Evolutionary conservation across 2,797 vertebrate genomes (phyloP).

Genomic region (Pangasius mekongensis): DNA sequence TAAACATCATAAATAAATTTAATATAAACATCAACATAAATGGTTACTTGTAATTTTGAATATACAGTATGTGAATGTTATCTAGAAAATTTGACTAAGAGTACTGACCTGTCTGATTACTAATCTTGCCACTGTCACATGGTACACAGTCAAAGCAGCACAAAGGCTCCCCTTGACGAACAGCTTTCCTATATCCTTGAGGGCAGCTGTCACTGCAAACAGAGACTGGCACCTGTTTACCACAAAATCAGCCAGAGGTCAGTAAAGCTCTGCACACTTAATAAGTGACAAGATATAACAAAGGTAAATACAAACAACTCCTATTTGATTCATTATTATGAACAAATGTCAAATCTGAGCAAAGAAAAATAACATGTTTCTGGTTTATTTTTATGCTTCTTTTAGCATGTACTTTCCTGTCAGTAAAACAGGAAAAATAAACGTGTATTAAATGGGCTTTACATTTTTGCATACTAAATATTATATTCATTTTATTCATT

Average conservation of each 20-base stretch:
- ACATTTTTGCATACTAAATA: neutral
- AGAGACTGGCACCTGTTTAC: slow-evolving; percentile 71
- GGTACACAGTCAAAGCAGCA: slow-evolving; percentile 81
- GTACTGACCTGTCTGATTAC: slow-evolving; percentile 74
- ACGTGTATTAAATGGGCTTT: neutral
- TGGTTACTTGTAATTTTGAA: neutral
- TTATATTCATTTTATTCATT: neutral
- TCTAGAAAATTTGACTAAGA: neutral
- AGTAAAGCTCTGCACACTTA: neutral
- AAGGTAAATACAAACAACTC: neutral
- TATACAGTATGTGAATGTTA: neutral
- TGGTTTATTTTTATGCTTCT: neutral
- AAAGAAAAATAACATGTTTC: neutral
- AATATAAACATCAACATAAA: neutral
- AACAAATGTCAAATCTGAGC: neutral
- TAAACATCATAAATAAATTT: neutral
- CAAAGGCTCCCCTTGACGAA: slow-evolving; percentile 75
- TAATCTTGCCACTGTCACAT: slow-evolving; percentile 79
- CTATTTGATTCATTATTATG: neutral
- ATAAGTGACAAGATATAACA: neutral
- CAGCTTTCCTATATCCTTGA: slow-evolving; percentile 76
- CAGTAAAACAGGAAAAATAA: neutral
- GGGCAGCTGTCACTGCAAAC: slow-evolving; percentile 72
- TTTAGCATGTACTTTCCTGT: neutral
- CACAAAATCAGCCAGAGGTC: slow-evolving; percentile 28